A percentile compares a stretch with the other conserved stretches of the same genome.
Conservation (phyloP, 2,888 invertebrate genomes). For the Drosophila trichaetosa region DNA sequence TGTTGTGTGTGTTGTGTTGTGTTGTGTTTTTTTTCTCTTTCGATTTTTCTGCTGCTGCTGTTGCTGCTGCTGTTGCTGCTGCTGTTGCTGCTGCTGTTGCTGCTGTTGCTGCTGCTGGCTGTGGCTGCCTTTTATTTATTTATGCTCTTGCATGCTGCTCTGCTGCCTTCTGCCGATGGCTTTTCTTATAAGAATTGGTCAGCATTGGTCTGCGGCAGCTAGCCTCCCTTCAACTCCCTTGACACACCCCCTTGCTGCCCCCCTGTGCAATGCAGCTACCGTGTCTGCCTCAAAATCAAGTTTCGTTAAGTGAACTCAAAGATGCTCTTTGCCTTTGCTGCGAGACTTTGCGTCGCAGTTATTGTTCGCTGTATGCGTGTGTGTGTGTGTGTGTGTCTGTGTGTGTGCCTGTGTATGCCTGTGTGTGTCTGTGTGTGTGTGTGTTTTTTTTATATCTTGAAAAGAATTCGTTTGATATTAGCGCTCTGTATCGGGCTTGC, state of each 20-base stretch:
- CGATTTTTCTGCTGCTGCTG: conserved; percentile 41
- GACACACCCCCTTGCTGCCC: neutral
- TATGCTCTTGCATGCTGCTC: conserved; percentile 64
- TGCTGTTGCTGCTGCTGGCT: conserved; percentile 26
- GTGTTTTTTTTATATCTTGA: conserved; percentile 72
- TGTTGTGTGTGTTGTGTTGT: conserved; percentile 26
- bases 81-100: conserved; percentile 39
- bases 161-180: conserved; percentile 48
- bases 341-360: conserved; percentile 51
- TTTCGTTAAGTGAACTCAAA: conserved; percentile 38
- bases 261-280: conserved; percentile 49
- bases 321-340: conserved; percentile 33
- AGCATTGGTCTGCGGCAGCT: conserved; percentile 47
- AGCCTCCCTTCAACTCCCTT: conserved; percentile 3
- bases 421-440: conserved; percentile 5
- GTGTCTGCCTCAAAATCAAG: conserved; percentile 48
- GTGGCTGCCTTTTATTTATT: conserved; percentile 70
- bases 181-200: conserved; percentile 78
- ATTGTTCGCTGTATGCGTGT: conserved; percentile 17
- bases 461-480: conserved; percentile 84
- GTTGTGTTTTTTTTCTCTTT: conserved; percentile 18
- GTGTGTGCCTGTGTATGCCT: neutral
- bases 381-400: conserved; percentile 33
- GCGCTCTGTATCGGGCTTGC: conserved; percentile 82
- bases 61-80: conserved; percentile 28